A percentile compares a stretch with the other conserved stretches of the same genome.
These are phyloP conservation scores for Globodera ellingtonae DNA, from an alignment of 1,140 invertebrate species.

Conservation along the genomic window DNA sequence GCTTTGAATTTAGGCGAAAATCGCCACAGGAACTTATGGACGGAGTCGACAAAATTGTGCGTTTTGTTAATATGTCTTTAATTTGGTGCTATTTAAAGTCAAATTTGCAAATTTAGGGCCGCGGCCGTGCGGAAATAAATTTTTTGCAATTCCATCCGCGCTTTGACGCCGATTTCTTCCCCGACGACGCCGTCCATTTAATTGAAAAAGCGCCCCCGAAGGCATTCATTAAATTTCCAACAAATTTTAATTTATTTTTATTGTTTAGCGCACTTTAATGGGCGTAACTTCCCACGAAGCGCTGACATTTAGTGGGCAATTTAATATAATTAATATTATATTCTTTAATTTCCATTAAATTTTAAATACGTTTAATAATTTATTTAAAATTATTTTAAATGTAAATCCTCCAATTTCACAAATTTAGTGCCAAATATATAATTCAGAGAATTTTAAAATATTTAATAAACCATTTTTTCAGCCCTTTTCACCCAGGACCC, in stretches of 20 bases:
- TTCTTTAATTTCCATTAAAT: background rate
- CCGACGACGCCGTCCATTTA: conserved; percentile 31
- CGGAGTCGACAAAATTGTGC: conserved; percentile 30
- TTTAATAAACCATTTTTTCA: background rate
- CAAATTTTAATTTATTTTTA: background rate
- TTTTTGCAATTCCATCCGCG: conserved; percentile 30
- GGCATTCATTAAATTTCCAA: background rate
- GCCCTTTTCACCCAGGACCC: conserved; percentile 12
- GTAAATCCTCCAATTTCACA: too few species aligned
- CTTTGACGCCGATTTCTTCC: conserved; percentile 43
- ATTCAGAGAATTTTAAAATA: background rate
- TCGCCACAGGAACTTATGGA: conserved; percentile 32
- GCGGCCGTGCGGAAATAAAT: conserved; percentile 3
- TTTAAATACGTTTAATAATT: background rate
- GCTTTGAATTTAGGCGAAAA: background rate
- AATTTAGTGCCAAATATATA: too few species aligned
- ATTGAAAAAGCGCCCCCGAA: conserved; percentile 35
- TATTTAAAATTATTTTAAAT: background rate
- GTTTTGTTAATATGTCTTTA: background rate
- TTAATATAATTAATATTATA: too few species aligned
- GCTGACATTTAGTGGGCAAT: conserved; percentile 7
- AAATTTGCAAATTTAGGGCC: conserved; percentile 6
- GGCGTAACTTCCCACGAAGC: conserved; percentile 4
- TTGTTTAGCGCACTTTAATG: background rate
- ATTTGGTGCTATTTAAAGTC: background rate